Base-by-base conservation (phyloP, 2,113 vertebrate genomes). In the Sigmodon hispidus region DNA sequence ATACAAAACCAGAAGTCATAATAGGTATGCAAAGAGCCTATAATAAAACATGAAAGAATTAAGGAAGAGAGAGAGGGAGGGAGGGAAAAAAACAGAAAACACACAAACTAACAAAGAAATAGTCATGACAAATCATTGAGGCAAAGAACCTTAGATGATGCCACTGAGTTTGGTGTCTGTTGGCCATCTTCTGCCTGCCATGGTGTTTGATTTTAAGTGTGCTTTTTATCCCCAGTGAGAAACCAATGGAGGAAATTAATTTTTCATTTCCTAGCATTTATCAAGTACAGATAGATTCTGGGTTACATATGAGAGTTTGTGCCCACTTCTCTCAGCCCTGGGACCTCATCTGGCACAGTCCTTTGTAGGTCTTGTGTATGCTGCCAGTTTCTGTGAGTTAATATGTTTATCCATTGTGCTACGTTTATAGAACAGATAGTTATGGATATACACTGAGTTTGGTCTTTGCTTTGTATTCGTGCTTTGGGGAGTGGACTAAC, bases 51-150 rank as follows among this genome's bases (percentile, higher is more conserved):
- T 11, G 21, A 1, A 73, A 77, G 7, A 1, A n/a, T n/a, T n/a
- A 19, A 34, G 0, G 17, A 4, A 80, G 7, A 24, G 5, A 48
- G 24, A 5, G 1, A 75, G 1, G 11, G 4, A 36, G n/a, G 7
- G 17, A 9, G 36, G n/a, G n/a, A 19, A n/a, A n/a, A n/a, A n/a
- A n/a, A n/a, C n/a, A n/a, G n/a, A n/a, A n/a, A n/a, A n/a, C n/a
- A n/a, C n/a, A n/a, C n/a, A n/a, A n/a, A n/a, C n/a, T n/a, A n/a
- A n/a, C n/a, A 75, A 10, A 43, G 3, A 77, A 19, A 26, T 9
- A 76, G 29, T 8, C 3, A 48, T 52, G 16, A 52, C 7, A 79
- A 79, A 52, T 19, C 9, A 52, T 34, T 52, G 48, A 52, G 4
- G 21, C 7, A 77, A 34, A 19, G 16, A 36, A 50, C 8, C 3